These are phyloP conservation scores for Chironomus striatipennis DNA, from an alignment of 1,140 invertebrate species.

Conservation along the genomic window DNA sequence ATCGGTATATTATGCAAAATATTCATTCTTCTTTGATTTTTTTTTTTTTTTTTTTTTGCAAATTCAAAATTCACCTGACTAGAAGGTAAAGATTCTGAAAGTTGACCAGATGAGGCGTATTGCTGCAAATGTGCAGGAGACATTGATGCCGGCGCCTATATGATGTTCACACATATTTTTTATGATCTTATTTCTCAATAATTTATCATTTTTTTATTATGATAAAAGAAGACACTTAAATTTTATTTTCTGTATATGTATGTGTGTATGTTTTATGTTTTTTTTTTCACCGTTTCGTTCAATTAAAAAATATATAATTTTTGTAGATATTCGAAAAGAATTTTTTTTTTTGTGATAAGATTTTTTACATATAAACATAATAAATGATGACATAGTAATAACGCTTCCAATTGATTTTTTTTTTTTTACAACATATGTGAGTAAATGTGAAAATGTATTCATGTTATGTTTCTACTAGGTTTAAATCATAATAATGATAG, in stretches of 20 bases:
- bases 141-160: conserved; percentile 79
- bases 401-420: background rate
- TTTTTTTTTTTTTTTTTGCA: too few species aligned
- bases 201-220: background rate
- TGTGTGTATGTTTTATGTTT: background rate
- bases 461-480: background rate
- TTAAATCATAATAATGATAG: background rate
- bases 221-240: background rate
- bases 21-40: background rate
- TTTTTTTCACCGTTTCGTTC: background rate
- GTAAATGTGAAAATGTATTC: background rate
- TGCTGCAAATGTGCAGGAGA: conserved; percentile 77
- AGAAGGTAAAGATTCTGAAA: conserved; percentile 66
- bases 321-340: background rate
- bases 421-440: background rate
- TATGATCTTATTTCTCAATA: background rate
- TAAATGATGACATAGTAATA: background rate
- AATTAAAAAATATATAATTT: background rate
- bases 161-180: conserved; percentile 9
- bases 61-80: conserved; percentile 54
- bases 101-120: conserved; percentile 56
- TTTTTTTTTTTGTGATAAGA: background rate
- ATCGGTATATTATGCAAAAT: too few species aligned
- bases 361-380: conserved; percentile 6
- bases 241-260: background rate